These are phyloP conservation scores for Ranitomeya imitator DNA, from an alignment of 2,113 vertebrate species.

Conservation along the genomic window DNA sequence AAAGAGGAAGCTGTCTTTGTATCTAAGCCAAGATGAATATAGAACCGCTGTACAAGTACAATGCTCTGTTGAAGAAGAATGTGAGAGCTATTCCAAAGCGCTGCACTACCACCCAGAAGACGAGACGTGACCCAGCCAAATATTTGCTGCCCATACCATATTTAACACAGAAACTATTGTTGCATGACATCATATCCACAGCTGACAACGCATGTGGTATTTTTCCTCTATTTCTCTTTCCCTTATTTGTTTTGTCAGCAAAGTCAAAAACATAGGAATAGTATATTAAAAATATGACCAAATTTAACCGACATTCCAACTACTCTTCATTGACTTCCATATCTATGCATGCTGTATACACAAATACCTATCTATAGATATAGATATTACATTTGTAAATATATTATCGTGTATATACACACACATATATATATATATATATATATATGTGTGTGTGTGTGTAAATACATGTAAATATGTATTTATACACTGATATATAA, in stretches of 20 bases:
- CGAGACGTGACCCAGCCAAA: slow-evolving; percentile 44
- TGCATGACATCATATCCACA: slow-evolving; percentile 34
- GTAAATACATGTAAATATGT: neutral
- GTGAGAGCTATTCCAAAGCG: slow-evolving; percentile 36
- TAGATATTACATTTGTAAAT: too few relatives aligned
- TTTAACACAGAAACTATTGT: slow-evolving; percentile 42
- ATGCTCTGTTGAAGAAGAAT: slow-evolving; percentile 44
- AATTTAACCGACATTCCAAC: neutral
- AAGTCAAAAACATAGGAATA: neutral
- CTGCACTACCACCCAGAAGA: slow-evolving; percentile 50
- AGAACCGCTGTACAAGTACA: slow-evolving; percentile 49
- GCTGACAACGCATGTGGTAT: slow-evolving; percentile 39
- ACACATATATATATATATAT: too few relatives aligned
- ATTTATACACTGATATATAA: neutral
- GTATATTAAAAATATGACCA: neutral
- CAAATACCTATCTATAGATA: too few relatives aligned
- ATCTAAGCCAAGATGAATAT: slow-evolving; percentile 50
- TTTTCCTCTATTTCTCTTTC: neutral
- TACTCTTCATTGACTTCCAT: neutral
- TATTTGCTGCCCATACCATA: slow-evolving; percentile 46
- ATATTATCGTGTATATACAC: too few relatives aligned
- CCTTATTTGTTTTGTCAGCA: neutral
- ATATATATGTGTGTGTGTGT: too few relatives aligned
- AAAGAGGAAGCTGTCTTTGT: slow-evolving; percentile 46
- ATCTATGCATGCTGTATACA: too few relatives aligned